Evolutionary conservation across 2,888 invertebrate species (phyloP).

Genomic region (Chloroclystis v-ata): DNA sequence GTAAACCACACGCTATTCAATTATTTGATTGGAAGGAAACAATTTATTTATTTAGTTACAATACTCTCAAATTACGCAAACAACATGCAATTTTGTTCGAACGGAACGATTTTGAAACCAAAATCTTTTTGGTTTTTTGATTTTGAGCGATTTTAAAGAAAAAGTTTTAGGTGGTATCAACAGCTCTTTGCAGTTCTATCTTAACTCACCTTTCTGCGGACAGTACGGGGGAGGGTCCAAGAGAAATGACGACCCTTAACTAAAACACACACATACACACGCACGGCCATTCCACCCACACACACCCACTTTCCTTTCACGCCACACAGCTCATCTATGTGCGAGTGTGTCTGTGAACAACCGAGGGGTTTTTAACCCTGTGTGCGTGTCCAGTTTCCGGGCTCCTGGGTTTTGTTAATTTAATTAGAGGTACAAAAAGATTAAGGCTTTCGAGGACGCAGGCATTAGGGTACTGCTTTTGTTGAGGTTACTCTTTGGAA

Average conservation of each 20-base stretch:
- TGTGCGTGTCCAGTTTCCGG: slow-evolving; percentile 75
- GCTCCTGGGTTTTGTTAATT: slow-evolving; percentile 76
- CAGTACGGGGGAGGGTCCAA: slow-evolving; percentile 78
- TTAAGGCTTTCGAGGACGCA: slow-evolving; percentile 69
- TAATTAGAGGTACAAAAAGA: slow-evolving; percentile 79
- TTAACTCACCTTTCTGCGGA: slow-evolving; percentile 79
- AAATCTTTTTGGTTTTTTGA: too few species aligned
- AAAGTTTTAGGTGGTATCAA: slow-evolving; percentile 22
- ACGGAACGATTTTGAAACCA: too few species aligned
- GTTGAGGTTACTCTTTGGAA: slow-evolving; percentile 51
- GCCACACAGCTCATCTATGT: slow-evolving; percentile 34
- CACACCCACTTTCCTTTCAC: slow-evolving; percentile 40
- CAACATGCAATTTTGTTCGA: too few species aligned
- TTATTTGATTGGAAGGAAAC: too few species aligned
- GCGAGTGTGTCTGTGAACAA: slow-evolving; percentile 40
- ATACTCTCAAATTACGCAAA: too few species aligned
- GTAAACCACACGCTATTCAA: too few species aligned
- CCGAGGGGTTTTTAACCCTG: slow-evolving; percentile 36
- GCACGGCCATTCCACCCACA: slow-evolving; percentile 58
- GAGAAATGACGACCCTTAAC: slow-evolving; percentile 79
- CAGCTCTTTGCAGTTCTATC: slow-evolving; percentile 54
- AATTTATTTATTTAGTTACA: too few species aligned
- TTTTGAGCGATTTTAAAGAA: too few species aligned
- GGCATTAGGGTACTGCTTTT: slow-evolving; percentile 70
- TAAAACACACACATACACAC: slow-evolving; percentile 74